phyloP scores from a whole-genome alignment of 2,888 invertebrate species.

The Hemithea aestivaria region DNA sequence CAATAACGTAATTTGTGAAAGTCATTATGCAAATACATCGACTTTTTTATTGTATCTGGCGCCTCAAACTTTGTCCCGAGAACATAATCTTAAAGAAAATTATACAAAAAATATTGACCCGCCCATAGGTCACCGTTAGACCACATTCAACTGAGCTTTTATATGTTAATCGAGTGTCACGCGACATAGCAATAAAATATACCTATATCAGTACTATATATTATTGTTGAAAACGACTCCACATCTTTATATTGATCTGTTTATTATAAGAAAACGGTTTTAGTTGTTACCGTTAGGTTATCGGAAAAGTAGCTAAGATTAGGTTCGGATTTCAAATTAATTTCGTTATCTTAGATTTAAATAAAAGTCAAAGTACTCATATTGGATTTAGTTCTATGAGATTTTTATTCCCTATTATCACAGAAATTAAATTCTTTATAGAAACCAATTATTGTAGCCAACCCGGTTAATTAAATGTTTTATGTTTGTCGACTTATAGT shows the following conservation, averaged over 20 bases:
- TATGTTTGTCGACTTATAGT: too few species aligned
- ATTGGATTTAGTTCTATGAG: too few species aligned
- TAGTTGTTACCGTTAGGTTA: constrained; percentile 5
- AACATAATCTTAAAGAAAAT: constrained; percentile 32
- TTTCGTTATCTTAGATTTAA: not conserved
- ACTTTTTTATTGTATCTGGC: constrained; percentile 40
- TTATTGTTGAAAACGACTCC: constrained; percentile 16
- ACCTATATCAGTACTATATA: constrained; percentile 12
- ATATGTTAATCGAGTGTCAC: constrained; percentile 35
- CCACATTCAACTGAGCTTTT: constrained; percentile 24
- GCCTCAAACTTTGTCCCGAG: constrained; percentile 30
- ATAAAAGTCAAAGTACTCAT: too few species aligned
- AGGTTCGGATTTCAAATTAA: too few species aligned
- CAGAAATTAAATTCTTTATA: too few species aligned
- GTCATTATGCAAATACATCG: constrained; percentile 56
- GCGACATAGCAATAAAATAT: constrained; percentile 28
- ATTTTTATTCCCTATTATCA: too few species aligned
- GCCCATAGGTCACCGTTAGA: constrained; percentile 40
- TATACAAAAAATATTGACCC: constrained; percentile 43
- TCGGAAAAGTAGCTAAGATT: constrained; percentile 4
- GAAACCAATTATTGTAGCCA: too few species aligned
- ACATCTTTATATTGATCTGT: constrained; percentile 3
- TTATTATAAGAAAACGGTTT: constrained; percentile 22
- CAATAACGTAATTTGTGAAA: constrained; percentile 48
- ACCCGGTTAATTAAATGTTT: too few species aligned